Percentiles rank a stretch among this genome's conserved stretches.
These are phyloP conservation scores for Merluccius polli DNA, from an alignment of 2,797 vertebrate genomes.

Conservation along the genomic window DNA sequence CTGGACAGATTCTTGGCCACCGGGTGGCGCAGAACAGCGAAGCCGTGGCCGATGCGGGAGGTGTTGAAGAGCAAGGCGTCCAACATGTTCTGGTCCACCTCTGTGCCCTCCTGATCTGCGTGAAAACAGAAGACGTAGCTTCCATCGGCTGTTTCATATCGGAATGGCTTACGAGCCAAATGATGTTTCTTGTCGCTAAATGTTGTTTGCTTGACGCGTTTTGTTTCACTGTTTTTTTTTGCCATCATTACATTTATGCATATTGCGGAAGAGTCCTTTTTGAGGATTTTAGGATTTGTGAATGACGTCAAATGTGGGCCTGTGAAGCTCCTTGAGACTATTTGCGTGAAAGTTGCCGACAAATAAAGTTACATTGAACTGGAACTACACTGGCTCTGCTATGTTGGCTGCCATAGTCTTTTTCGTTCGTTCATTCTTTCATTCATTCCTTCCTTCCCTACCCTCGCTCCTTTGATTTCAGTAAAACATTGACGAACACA, in stretches of 20 bases:
- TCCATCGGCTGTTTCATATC: neutral
- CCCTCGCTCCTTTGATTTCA: neutral
- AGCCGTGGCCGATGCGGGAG: conserved; percentile 88
- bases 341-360: neutral
- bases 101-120: conserved; percentile 59
- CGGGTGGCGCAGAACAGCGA: conserved; percentile 81
- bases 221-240: too few relatives aligned
- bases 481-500: neutral
- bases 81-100: conserved; percentile 78
- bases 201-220: too few relatives aligned
- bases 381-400: neutral
- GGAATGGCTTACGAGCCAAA: neutral
- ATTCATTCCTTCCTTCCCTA: neutral
- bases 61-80: conserved; percentile 87
- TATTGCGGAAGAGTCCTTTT: too few relatives aligned
- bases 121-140: neutral
- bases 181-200: neutral
- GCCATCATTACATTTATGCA: too few relatives aligned
- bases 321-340: too few relatives aligned
- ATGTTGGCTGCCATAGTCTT: too few relatives aligned
- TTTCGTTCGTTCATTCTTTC: too few relatives aligned
- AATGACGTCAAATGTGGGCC: too few relatives aligned
- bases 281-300: too few relatives aligned
- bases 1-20: conserved; percentile 71
- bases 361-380: neutral